Percentiles rank a stretch among this genome's conserved stretches.
Evolutionary conservation across 1,140 invertebrate genomes (phyloP).

Genomic region (Tenebrio molitor): DNA sequence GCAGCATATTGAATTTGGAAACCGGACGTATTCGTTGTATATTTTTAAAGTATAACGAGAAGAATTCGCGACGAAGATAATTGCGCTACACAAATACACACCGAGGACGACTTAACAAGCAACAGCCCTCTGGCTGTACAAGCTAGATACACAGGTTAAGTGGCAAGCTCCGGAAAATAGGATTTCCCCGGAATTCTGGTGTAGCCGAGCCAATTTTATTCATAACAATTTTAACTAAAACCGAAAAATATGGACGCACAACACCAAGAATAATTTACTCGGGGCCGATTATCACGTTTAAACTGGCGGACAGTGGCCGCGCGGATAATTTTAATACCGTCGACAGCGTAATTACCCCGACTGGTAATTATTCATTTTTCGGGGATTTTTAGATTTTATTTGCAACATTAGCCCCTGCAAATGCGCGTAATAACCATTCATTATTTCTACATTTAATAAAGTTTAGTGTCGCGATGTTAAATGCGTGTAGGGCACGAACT

Average conservation of each 20-base stretch:
- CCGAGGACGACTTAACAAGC: slow-evolving; percentile 32
- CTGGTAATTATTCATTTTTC: slow-evolving; percentile 11
- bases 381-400: slow-evolving; percentile 9
- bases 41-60: slow-evolving; percentile 23
- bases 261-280: no score
- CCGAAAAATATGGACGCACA: neutral
- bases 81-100: slow-evolving; percentile 23
- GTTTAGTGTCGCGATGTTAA: neutral
- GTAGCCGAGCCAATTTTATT: neutral
- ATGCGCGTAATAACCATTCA: slow-evolving; percentile 1
- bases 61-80: slow-evolving; percentile 5
- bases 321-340: neutral
- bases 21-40: neutral
- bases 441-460: slow-evolving; percentile 22
- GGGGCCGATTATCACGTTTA: no score
- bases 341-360: slow-evolving; percentile 12
- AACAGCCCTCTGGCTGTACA: slow-evolving; percentile 23
- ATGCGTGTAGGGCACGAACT: neutral
- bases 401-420: neutral
- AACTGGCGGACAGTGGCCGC: no score
- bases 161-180: slow-evolving; percentile 17
- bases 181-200: neutral
- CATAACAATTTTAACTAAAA: neutral
- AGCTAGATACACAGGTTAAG: slow-evolving; percentile 29
- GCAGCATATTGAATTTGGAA: slow-evolving; percentile 28